Conservation (phyloP, 1,140 invertebrate species). For the Diachasmimorpha longicaudata region DNA sequence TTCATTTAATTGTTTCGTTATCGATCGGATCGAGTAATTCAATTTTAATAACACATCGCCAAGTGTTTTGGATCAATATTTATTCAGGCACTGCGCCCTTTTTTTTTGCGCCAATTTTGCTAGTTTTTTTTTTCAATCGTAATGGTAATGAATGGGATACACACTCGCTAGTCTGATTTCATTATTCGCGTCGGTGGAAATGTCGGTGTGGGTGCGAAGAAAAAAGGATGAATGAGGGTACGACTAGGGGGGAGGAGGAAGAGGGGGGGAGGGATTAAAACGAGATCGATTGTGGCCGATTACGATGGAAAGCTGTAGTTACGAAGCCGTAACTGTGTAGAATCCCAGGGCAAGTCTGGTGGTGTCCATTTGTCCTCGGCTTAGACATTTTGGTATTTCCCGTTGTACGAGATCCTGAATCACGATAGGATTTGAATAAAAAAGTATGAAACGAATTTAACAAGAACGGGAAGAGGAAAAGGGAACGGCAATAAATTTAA, state of each 20-base stretch:
- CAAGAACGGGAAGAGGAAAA: not conserved
- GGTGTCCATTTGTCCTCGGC: conserved; percentile 43
- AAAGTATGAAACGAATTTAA: not conserved
- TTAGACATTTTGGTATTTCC: conserved; percentile 40
- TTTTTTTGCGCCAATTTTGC: not conserved
- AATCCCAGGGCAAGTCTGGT: conserved; percentile 25
- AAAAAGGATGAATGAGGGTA: too few species aligned
- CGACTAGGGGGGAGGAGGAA: too few species aligned
- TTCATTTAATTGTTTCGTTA: conserved; percentile 27
- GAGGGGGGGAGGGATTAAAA: not conserved
- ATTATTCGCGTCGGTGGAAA: too few species aligned
- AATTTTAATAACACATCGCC: conserved; percentile 26
- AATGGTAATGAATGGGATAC: too few species aligned
- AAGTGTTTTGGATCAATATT: conserved; percentile 26
- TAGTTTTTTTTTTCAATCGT: not conserved
- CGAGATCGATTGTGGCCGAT: not conserved
- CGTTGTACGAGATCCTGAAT: conserved; percentile 43
- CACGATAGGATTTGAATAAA: conserved; percentile 26
- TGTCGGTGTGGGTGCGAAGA: too few species aligned
- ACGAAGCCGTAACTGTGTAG: not conserved
- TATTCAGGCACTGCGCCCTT: conserved; percentile 12
- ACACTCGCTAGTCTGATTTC: too few species aligned
- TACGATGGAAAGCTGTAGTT: not conserved
- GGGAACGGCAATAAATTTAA: not conserved
- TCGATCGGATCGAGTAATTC: conserved; percentile 18